Percentiles rank a stretch among this genome's conserved stretches.
Conservation (phyloP, 1,140 invertebrate species). For the Magallana gigas region DNA sequence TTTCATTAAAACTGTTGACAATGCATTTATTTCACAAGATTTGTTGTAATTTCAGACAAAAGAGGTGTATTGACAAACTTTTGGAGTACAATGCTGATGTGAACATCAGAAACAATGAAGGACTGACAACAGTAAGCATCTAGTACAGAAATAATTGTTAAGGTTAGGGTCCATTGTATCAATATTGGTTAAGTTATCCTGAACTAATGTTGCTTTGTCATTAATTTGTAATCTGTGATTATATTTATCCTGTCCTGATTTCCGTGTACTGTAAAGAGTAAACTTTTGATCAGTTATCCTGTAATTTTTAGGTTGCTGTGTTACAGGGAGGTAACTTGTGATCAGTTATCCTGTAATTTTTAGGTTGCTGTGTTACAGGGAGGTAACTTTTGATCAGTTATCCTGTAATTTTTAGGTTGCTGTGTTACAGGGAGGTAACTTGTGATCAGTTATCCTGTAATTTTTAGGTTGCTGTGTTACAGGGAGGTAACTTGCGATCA, state of each 20-base stretch:
- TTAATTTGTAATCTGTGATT: too few relatives aligned
- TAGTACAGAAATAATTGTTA: background rate
- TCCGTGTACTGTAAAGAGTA: background rate
- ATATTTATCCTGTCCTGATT: too few relatives aligned
- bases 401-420: too few relatives aligned
- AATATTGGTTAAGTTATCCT: too few relatives aligned
- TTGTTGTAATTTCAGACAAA: constrained; percentile 67
- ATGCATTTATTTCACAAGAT: background rate
- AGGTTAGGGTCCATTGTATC: too few relatives aligned
- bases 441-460: too few relatives aligned
- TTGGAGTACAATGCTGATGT: constrained; percentile 73
- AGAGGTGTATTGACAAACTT: constrained; percentile 73
- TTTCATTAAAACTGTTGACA: too few relatives aligned
- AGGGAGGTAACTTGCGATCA: too few relatives aligned
- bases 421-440: too few relatives aligned
- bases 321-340: background rate
- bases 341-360: background rate
- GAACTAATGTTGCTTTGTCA: too few relatives aligned
- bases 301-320: background rate
- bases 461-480: too few relatives aligned
- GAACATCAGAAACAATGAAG: constrained; percentile 76
- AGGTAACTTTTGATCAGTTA: too few relatives aligned
- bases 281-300: background rate
- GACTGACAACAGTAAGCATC: constrained; percentile 72
- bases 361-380: background rate